These are phyloP conservation scores for Stictonetta naevosa DNA, from an alignment of 2,113 vertebrate genomes.

Conservation along the genomic window DNA sequence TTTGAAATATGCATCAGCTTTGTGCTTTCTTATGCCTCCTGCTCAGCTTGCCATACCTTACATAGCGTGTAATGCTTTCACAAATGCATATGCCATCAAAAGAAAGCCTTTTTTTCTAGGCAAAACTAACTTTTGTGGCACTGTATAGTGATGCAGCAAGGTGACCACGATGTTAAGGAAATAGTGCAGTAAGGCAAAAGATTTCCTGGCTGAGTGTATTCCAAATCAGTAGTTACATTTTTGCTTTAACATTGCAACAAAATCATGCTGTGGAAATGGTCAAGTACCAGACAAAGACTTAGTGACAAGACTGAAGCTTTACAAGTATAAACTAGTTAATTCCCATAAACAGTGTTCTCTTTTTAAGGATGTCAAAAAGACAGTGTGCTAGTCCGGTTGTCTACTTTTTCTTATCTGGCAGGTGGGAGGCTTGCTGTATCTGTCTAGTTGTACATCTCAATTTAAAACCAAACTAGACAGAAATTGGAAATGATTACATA, in stretches of 20 bases:
- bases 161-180: background rate
- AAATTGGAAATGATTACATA: background rate
- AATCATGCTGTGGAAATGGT: background rate
- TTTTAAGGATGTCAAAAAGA: background rate
- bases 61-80: background rate
- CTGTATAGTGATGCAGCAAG: background rate
- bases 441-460: background rate
- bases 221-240: background rate
- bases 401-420: fast-evolving
- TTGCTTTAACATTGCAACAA: background rate
- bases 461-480: background rate
- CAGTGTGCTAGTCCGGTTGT: fast-evolving
- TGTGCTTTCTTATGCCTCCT: background rate
- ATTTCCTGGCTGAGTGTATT: background rate
- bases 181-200: background rate
- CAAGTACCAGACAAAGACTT: background rate
- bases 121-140: background rate
- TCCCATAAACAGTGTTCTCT: background rate
- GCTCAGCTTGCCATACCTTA: background rate
- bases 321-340: background rate
- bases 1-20: background rate
- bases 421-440: background rate
- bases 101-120: background rate
- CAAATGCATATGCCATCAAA: background rate
- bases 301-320: background rate